Evolutionary conservation across 2,888 invertebrate genomes (phyloP), one percentile per base, ranked within the genome.

Genomic region (Diplazon laetatorius): DNA sequence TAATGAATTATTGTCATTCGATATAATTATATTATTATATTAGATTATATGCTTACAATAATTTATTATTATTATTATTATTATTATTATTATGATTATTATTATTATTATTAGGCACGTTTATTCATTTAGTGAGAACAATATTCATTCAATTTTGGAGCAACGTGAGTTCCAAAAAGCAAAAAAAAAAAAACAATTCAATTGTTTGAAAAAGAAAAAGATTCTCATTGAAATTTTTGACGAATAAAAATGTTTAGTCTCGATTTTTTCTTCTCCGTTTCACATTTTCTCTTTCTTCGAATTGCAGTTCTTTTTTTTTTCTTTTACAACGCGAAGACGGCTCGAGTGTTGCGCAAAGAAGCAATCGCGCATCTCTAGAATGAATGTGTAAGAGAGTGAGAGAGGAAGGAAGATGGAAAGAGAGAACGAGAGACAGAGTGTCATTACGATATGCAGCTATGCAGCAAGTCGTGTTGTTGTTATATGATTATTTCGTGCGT

Each of bases 401-500:
- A 30, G 30, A 30, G 30, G 6, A 6, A 30, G 30, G 6, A 6
- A 30, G 30, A 2, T 30, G 30, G 30, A 30, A 30, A 30, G 69
- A 78, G 78, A n/a, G n/a, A n/a, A n/a, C n/a, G n/a, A n/a, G n/a
- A n/a, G n/a, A n/a, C n/a, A n/a, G n/a, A n/a, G n/a, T n/a, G n/a
- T n/a, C 81, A 82, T 84, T 83, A 87, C 86, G 87, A 88, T 88
- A 88, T 88, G 88, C 88, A 87, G 87, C 86, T 87, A 88, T 87
- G 88, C 87, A 85, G 87, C 84, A 85, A 82, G 84, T 85, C 86
- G 85, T 86, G 87, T 85, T 86, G 87, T 85, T 86, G 82, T 30
- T 30, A 30, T 87, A 87, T 87, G 87, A 88, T 89, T 87, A 87
- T 88, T 89, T 88, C 83, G 86, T 86, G 86, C 86, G 83, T 60